Evolutionary conservation across 2,888 invertebrate species (phyloP), one percentile per base, ranked within the genome.

Genomic region (Apantesis nais): DNA sequence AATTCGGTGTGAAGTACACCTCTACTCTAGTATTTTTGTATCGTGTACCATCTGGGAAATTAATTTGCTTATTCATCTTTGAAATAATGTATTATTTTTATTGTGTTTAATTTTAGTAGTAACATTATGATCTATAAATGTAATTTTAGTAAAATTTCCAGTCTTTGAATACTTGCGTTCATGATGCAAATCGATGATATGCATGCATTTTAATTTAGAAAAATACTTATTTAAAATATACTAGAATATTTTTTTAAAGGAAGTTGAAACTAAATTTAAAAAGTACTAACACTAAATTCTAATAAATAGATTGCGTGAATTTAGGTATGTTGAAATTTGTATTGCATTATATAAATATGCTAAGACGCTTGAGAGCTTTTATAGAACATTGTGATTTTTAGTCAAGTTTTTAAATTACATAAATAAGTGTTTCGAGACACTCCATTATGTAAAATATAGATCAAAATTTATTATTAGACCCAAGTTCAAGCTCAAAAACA

Each of bases 21-120:
- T 77, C 76, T 70, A 70, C 70, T 75, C 68, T 74, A 69, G 60
- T 80, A 77, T 78, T 79, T 80, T 76, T 75, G 76, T 77, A 66
- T 31, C 70, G 67, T 39, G 69, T 61, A 73, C 68, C 34, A 37
- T 48, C 8, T 62, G 37, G 25, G 19, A n/a, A 7, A 25, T 41
- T 67, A 29, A 41, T 61, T 34, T n/a, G 48, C n/a, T 55, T n/a
- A 25, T 5, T 29, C 7, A 16, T 58, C 14, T 16, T 29, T 7
- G 29, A 22, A 61, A 8, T 19, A 19, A 22, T 61, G 9, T 9
- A 61, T 34, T 34, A 1, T 11, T 62, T 37, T 34, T 22, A 2
- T 0, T 2, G 0, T 61, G 34, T 34, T 61, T 61, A 19, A 34
- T 34, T 22, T 34, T 19, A 31, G 12, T 14, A 11, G 11, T 55